phyloP scores from a whole-genome alignment of 64 coral and sea anemone species.

The Pocillopora damicornis region DNA sequence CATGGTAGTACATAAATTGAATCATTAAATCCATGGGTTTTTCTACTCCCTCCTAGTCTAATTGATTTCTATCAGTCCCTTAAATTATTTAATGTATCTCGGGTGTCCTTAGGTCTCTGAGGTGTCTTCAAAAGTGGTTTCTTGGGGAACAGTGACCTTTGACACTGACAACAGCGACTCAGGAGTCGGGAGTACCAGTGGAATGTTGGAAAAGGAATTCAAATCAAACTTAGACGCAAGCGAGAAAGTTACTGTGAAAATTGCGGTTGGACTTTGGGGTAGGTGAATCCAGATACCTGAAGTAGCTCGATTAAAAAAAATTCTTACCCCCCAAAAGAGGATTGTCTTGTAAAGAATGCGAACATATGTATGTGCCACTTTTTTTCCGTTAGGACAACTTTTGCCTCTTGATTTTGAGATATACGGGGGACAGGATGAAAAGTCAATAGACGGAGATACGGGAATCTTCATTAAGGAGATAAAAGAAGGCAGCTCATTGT shows the following conservation, averaged over 20 bases:
- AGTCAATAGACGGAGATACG: not conserved
- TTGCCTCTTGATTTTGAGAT: conserved; percentile 37
- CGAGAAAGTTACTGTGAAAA: not conserved
- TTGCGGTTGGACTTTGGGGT: conserved; percentile 12
- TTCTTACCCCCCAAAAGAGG: not conserved
- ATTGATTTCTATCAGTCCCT: not conserved
- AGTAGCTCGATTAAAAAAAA: not conserved
- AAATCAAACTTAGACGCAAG: not conserved
- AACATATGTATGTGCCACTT: not conserved
- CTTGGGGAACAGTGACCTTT: not conserved
- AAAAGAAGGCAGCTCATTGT: not conserved
- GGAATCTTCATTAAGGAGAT: conserved; percentile 35
- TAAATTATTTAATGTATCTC: too few species aligned
- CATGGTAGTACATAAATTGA: too few species aligned
- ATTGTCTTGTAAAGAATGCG: not conserved
- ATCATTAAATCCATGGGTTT: not conserved
- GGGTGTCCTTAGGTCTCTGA: not conserved
- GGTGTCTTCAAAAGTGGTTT: conserved; percentile 8
- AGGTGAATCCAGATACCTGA: not conserved
- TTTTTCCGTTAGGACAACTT: conserved; percentile 20
- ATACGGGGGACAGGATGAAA: conserved; percentile 43
- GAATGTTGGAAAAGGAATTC: conserved; percentile 4
- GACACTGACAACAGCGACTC: conserved; percentile 14
- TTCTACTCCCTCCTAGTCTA: too few species aligned
- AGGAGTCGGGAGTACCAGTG: conserved; percentile 3